Conservation (phyloP, 2,888 invertebrate genomes). For the Drosophila mulleri region DNA sequence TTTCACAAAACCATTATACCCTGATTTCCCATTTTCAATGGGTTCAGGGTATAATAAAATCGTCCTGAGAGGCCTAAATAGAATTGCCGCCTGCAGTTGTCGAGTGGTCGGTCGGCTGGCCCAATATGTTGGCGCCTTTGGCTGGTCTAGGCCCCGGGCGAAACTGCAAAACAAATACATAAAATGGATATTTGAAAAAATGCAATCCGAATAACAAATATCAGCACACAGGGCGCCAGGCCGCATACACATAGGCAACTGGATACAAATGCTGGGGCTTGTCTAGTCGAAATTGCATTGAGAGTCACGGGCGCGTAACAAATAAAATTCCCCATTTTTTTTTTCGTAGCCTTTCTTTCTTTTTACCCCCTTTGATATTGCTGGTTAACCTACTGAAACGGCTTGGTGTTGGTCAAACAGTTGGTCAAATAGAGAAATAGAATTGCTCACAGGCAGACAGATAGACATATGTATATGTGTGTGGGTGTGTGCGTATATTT, state of each 20-base stretch:
- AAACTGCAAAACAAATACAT: conserved; percentile 50
- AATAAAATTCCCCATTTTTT: conserved; percentile 69
- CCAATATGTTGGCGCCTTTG: conserved; percentile 59
- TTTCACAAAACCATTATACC: no score
- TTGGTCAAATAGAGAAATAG: conserved; percentile 10
- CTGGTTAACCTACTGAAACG: conserved; percentile 44
- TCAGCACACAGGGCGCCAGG: conserved; percentile 1
- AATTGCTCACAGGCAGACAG: conserved; percentile 8
- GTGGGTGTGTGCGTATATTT: background rate
- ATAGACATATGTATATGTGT: no score
- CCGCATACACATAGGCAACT: conserved; percentile 8
- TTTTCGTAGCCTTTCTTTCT: conserved; percentile 17
- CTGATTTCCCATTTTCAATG: no score
- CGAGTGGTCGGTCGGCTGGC: conserved; percentile 29
- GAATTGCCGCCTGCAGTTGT: conserved; percentile 65
- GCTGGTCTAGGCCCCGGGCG: conserved; percentile 16
- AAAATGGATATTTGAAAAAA: conserved; percentile 49
- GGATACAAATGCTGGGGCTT: conserved; percentile 18
- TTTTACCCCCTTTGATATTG: conserved; percentile 38
- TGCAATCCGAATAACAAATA: conserved; percentile 46
- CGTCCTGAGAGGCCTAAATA: conserved; percentile 24
- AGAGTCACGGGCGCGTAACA: conserved; percentile 70
- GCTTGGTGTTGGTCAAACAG: conserved; percentile 23
- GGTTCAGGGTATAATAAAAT: no score
- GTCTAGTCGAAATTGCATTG: conserved; percentile 64